phyloP scores from a whole-genome alignment of 2,113 vertebrate genomes.

The Salvelinus sp. region DNA sequence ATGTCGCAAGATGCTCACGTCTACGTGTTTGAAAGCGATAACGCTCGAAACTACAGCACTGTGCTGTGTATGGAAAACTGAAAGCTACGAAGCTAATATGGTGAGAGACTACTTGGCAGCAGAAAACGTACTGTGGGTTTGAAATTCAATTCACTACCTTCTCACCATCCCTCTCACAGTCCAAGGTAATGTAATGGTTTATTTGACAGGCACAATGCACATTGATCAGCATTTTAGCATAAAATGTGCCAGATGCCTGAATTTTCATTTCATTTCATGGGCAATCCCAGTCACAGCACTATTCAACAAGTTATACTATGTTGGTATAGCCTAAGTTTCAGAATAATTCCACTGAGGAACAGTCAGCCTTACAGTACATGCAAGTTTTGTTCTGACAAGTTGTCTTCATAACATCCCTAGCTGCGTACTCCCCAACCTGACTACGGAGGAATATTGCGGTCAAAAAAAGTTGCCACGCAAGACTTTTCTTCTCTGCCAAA shows the following conservation, averaged over 20 bases:
- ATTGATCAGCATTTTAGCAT: too few relatives aligned
- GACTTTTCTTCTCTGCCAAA: constrained; percentile 48
- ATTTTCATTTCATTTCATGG: too few relatives aligned
- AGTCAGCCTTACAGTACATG: neutral
- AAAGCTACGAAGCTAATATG: neutral
- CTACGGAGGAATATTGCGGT: constrained; percentile 33
- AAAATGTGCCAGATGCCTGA: too few relatives aligned
- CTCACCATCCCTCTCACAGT: too few relatives aligned
- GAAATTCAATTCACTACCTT: too few relatives aligned
- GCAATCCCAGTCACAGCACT: constrained; percentile 11
- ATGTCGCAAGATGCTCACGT: neutral
- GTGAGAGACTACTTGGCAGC: neutral
- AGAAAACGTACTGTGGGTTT: too few relatives aligned
- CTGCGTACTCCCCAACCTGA: constrained; percentile 35
- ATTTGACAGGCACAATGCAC: too few relatives aligned
- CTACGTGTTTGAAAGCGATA: neutral
- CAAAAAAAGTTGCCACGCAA: constrained; percentile 55
- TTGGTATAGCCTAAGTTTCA: constrained; percentile 14
- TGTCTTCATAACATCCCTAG: constrained; percentile 37
- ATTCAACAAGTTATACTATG: constrained; percentile 36
- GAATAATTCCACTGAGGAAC: neutral
- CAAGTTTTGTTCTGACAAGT: constrained; percentile 26
- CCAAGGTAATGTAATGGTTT: too few relatives aligned
- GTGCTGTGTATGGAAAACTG: neutral
- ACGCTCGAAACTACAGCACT: neutral